Conservation (phyloP, 1,140 invertebrate genomes). For the Lasioglossum albipes region DNA sequence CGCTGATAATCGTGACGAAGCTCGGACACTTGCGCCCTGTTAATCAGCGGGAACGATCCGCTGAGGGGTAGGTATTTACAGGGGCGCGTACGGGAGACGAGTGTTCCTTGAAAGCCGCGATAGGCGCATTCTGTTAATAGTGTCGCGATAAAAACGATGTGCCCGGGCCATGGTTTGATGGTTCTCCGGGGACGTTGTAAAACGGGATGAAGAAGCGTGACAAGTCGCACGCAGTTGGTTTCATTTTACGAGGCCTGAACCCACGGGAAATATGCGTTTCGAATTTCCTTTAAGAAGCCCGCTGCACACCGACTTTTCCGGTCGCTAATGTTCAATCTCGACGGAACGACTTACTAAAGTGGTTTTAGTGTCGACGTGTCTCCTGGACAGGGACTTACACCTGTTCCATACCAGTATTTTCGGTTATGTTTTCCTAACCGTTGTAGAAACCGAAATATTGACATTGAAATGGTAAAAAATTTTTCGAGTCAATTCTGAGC, state of each 20-base stretch:
- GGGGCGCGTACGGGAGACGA: neutral
- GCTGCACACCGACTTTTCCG: constrained; percentile 32
- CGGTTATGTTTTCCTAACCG: too few species aligned
- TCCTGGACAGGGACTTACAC: too few species aligned
- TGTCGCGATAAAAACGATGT: constrained; percentile 1
- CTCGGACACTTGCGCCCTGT: neutral
- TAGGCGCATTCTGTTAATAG: neutral
- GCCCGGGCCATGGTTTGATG: neutral
- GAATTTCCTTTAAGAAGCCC: constrained; percentile 50
- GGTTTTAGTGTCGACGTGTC: too few species aligned
- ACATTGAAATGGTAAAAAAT: too few species aligned
- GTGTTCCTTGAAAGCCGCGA: neutral
- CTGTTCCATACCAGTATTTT: too few species aligned
- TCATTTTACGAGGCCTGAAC: constrained; percentile 28
- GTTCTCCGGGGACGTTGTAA: constrained; percentile 31
- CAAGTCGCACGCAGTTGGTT: constrained; percentile 44
- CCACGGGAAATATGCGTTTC: constrained; percentile 56
- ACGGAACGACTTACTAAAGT: neutral
- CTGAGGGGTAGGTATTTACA: too few species aligned
- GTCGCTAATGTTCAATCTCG: neutral
- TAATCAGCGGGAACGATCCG: constrained; percentile 7
- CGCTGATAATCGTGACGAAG: neutral
- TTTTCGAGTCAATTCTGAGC: too few species aligned
- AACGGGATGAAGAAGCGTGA: constrained; percentile 39
- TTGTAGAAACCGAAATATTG: too few species aligned